Base-by-base conservation (phyloP, 2,113 vertebrate genomes). In the Nicator chloris region DNA sequence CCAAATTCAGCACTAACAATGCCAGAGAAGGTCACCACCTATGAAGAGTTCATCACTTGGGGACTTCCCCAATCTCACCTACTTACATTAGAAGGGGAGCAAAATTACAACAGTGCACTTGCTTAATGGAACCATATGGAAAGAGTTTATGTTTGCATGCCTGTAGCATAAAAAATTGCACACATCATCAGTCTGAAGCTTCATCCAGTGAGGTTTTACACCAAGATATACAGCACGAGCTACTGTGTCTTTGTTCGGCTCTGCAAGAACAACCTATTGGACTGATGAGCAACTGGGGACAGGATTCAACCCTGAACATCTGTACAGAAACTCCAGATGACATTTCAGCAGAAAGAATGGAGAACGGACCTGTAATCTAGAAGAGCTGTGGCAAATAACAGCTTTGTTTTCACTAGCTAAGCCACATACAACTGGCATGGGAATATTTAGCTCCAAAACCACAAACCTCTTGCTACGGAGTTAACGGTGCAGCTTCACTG, bases 391-490 rank as follows among this genome's bases (percentile, higher is more conserved):
- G 59, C 40, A 96, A 82, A 81, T 78, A 96, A 80, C 68, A 86
- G 75, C 90, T 92, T 80, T 94, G 76, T 94, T 95, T 92, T 90
- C 35, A 90, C 35, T 88, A 83, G 87, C 82, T 86, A 73, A 96
- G 82, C 24, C 56, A 30, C 44, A 53, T 92, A 83, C 90, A 93
- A 88, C 65, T 45, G 51, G 26, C 80, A 90, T 18, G 76, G 90
- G 88, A 92, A 90, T 92, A 94, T 78, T 94, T 77, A 0, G 22
- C 69, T 96, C 57, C 60, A 69, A 93, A 96, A 78, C 8, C 47
- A 77, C 60, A 94, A 83, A 80, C 64, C 68, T 83, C 49, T 88
- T 60, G 65, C 68, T 73, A 71, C 0, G 0, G 69, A 88, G 64
- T 68, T 90, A 97, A 94, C 30, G 4, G 68, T 33, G 37, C 51